Evolutionary conservation across 23 tunicate genomes (phyloP).

Genomic region (Ciona savignyi): DNA sequence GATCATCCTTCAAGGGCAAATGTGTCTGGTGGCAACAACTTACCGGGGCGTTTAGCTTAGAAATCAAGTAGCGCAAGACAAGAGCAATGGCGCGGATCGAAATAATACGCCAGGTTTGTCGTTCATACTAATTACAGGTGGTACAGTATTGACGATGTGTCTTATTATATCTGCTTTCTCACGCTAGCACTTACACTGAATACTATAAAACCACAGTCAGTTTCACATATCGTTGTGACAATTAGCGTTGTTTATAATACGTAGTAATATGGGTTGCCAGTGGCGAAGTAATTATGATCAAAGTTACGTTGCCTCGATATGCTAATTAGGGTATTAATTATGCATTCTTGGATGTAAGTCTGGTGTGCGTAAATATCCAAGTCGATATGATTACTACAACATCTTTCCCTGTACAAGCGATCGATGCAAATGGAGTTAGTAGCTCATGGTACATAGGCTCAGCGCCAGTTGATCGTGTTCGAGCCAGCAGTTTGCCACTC

Average conservation of each 20-base stretch:
- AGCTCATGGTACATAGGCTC: neutral
- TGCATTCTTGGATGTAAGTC: too few species aligned
- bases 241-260: too few species aligned
- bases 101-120: neutral
- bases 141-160: neutral
- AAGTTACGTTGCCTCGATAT: too few species aligned
- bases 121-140: neutral
- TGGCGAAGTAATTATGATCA: too few species aligned
- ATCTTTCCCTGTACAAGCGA: slow-evolving; percentile 1
- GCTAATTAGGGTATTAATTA: too few species aligned
- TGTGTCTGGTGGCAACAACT: neutral
- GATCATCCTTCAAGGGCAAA: neutral
- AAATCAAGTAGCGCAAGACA: neutral
- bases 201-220: too few species aligned
- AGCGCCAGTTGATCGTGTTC: neutral
- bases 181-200: neutral
- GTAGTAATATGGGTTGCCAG: too few species aligned
- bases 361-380: too few species aligned
- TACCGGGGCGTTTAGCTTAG: neutral
- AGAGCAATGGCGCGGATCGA: neutral
- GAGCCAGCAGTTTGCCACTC: neutral
- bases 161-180: neutral
- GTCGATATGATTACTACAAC: too few species aligned
- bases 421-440: neutral
- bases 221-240: too few species aligned